A percentile compares a stretch with the other conserved stretches of the same genome.
phyloP scores from a whole-genome alignment of 2,888 invertebrate species.

The Muscina levida region DNA sequence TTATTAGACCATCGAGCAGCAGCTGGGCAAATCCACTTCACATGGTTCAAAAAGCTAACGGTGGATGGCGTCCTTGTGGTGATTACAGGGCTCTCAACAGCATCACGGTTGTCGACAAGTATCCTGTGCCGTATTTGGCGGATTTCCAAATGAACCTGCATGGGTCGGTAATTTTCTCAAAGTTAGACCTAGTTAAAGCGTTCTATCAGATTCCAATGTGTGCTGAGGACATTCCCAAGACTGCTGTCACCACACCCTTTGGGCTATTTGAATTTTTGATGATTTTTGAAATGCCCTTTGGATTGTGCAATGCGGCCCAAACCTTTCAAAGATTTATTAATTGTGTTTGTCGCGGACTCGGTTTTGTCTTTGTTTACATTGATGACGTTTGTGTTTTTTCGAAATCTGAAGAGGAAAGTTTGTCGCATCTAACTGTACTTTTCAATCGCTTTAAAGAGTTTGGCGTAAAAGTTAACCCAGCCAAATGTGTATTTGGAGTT shows the following conservation, averaged over 20 bases:
- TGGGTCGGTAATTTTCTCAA: constrained; percentile 47
- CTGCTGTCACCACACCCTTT: constrained; percentile 46
- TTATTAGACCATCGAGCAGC: constrained; percentile 75
- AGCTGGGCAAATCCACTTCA: constrained; percentile 77
- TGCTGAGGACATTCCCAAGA: constrained; percentile 46
- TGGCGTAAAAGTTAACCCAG: background rate
- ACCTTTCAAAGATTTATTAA: background rate
- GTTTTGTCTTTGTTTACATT: background rate
- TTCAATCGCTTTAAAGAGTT: too few relatives aligned
- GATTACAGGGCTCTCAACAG: constrained; percentile 73
- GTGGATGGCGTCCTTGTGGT: constrained; percentile 72
- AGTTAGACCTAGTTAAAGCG: constrained; percentile 45
- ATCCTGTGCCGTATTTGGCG: constrained; percentile 73
- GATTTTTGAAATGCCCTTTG: constrained; percentile 72
- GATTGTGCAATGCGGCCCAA: background rate
- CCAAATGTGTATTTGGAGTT: background rate
- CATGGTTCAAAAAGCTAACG: constrained; percentile 69
- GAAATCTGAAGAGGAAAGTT: background rate
- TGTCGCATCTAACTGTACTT: too few relatives aligned
- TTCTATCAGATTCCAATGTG: constrained; percentile 70
- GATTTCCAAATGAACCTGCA: constrained; percentile 64
- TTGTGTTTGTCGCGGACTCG: background rate
- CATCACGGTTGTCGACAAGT: constrained; percentile 73
- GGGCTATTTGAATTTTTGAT: constrained; percentile 47
- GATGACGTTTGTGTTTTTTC: background rate